Base-by-base conservation (phyloP, 2,113 vertebrate species). In the Pteropus alecto region DNA sequence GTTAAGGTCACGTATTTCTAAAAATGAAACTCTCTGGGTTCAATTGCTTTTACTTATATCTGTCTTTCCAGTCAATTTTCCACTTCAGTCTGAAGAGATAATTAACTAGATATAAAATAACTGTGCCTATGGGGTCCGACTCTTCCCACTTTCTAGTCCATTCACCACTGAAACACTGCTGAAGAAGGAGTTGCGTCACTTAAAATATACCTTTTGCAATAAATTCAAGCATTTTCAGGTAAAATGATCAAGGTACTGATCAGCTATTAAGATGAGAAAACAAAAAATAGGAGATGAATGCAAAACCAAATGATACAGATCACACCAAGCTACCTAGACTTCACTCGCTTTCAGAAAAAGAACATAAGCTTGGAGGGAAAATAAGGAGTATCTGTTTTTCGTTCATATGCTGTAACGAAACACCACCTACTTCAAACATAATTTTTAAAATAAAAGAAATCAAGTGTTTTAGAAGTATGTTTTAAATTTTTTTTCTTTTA, bases 361-460 rank as follows among this genome's bases (percentile, higher is more conserved):
- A 71, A 63, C 5, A 41, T 15, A 74, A n/a, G 46, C 6, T 24
- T 24, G 14, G 19, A 38, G 5, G 6, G 24, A 63, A 87, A 76
- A 67, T 35, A 10, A 58, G 48, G 7, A 43, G 14, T 28, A n/a
- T 28, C 43, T 78, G 28, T 30, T 58, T 18, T 86, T 61, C 88
- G 4, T 73, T 77, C 30, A 63, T 14, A 35, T 14, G 85, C n/a
- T 73, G 67, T 48, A 79, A 91, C 70, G 43, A 89, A 89, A 96
- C 54, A 21, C 4, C 43, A 76, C 26, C 28, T 81, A 28, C 16
- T 77, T 22, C 19, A 77, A 91, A 83, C 28, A 74, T 5, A 76
- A 70, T 67, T 96, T 94, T 90, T 63, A 46, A 89, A 92, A 61
- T 79, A 76, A 51, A 38, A 89, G 83, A 96, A 96, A 56, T 13